Conservation (phyloP, 2,888 invertebrate genomes). For the Lasius fuliginosus region DNA sequence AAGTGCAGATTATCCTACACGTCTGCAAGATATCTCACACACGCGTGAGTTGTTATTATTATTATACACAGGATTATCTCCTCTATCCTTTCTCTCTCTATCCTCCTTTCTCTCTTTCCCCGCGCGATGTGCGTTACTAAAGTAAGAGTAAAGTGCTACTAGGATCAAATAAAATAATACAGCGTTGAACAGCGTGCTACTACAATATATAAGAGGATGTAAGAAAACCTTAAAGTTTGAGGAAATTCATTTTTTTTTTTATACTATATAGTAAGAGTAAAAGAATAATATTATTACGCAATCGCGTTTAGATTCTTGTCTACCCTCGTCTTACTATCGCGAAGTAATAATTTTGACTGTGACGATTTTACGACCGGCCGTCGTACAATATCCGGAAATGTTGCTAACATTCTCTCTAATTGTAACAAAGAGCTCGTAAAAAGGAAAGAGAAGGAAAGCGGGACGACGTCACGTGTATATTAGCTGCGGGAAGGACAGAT, state of each 20-base stretch:
- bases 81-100: background rate
- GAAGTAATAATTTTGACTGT: background rate
- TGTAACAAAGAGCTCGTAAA: constrained; percentile 22
- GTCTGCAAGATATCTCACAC: background rate
- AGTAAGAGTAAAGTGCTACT: background rate
- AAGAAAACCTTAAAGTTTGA: background rate
- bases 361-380: background rate
- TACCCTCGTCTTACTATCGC: background rate
- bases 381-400: background rate
- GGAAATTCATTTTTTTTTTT: background rate
- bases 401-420: constrained; percentile 23
- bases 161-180: background rate
- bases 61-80: background rate
- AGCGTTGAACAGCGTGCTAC: background rate
- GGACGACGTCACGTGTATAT: background rate
- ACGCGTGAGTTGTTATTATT: background rate
- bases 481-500: background rate
- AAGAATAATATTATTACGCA: background rate
- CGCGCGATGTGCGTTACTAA: background rate
- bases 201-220: background rate
- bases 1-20: background rate
- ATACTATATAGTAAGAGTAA: background rate
- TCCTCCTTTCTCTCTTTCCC: background rate
- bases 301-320: background rate
- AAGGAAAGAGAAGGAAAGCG: constrained; percentile 7